phyloP scores from a whole-genome alignment of 92 coral and sea anemone species.

The Palythoa grandis region DNA sequence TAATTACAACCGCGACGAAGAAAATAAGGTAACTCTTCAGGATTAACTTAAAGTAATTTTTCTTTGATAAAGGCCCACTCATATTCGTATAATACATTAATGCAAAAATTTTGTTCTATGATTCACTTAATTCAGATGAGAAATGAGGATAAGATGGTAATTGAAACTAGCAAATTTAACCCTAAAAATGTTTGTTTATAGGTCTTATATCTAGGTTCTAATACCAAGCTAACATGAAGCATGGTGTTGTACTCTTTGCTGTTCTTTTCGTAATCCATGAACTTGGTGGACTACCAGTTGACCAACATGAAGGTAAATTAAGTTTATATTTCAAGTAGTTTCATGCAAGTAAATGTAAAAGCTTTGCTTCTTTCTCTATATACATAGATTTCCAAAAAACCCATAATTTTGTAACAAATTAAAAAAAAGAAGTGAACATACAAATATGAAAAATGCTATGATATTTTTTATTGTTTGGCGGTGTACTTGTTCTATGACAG shows the following conservation, averaged over 20 bases:
- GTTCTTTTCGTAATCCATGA: constrained; percentile 7
- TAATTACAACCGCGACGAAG: constrained; percentile 3
- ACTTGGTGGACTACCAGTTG: constrained; percentile 14
- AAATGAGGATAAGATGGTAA: background rate
- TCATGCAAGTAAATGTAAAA: background rate
- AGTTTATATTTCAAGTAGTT: background rate
- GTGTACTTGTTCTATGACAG: background rate
- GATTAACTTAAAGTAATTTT: background rate
- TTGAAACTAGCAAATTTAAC: background rate
- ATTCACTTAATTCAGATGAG: background rate
- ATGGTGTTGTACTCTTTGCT: constrained; percentile 9
- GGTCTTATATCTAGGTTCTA: constrained; percentile 11
- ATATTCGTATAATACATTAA: background rate
- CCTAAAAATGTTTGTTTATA: constrained; percentile 4
- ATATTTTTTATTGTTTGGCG: background rate
- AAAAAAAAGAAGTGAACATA: background rate
- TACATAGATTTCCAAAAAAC: background rate
- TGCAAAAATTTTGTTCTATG: background rate
- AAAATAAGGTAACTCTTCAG: background rate
- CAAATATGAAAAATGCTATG: background rate
- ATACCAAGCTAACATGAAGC: constrained; percentile 16
- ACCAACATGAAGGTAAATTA: constrained; percentile 10
- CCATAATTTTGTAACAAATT: background rate
- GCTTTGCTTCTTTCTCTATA: background rate
- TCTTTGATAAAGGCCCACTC: background rate